Evolutionary conservation across 1,140 invertebrate genomes (phyloP).

Genomic region (Neodiprion lecontei): DNA sequence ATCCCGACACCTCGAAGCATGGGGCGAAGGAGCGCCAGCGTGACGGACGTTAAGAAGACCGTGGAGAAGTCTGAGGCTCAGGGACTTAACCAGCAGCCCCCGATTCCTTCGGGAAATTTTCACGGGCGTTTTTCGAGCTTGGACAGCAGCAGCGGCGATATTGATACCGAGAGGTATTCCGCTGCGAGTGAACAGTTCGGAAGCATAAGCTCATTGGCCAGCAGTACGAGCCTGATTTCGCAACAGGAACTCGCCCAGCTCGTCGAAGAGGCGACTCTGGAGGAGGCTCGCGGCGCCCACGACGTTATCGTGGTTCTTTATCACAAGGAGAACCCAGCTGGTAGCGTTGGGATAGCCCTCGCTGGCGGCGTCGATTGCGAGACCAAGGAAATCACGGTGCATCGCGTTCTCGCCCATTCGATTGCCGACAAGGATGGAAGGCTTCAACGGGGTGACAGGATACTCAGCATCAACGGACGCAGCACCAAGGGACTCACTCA

Average conservation of each 20-base stretch:
- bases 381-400: slow-evolving; percentile 89
- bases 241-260: slow-evolving; percentile 71
- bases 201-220: slow-evolving; percentile 69
- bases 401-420: slow-evolving; percentile 84
- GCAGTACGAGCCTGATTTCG: slow-evolving; percentile 70
- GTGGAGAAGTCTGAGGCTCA: slow-evolving; percentile 63
- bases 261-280: slow-evolving; percentile 69
- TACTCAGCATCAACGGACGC: slow-evolving; percentile 89
- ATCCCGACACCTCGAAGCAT: slow-evolving; percentile 48
- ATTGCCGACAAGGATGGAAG: slow-evolving; percentile 85
- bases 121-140: slow-evolving; percentile 50
- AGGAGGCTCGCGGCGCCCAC: slow-evolving; percentile 61
- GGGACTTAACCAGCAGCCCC: slow-evolving; percentile 8
- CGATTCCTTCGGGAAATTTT: neutral
- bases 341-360: slow-evolving; percentile 85
- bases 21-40: slow-evolving; percentile 54
- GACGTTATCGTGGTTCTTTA: slow-evolving; percentile 69
- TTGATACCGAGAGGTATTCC: slow-evolving; percentile 34
- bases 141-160: slow-evolving; percentile 50
- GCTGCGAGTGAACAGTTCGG: slow-evolving; percentile 65
- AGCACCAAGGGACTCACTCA: slow-evolving; percentile 83
- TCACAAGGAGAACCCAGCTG: slow-evolving; percentile 69
- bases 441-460: slow-evolving; percentile 85
- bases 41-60: slow-evolving; percentile 69
- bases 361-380: slow-evolving; percentile 89